A percentile compares a stretch with the other conserved stretches of the same genome.
phyloP scores from a whole-genome alignment of 1,140 invertebrate species.

The Lineus longissimus region DNA sequence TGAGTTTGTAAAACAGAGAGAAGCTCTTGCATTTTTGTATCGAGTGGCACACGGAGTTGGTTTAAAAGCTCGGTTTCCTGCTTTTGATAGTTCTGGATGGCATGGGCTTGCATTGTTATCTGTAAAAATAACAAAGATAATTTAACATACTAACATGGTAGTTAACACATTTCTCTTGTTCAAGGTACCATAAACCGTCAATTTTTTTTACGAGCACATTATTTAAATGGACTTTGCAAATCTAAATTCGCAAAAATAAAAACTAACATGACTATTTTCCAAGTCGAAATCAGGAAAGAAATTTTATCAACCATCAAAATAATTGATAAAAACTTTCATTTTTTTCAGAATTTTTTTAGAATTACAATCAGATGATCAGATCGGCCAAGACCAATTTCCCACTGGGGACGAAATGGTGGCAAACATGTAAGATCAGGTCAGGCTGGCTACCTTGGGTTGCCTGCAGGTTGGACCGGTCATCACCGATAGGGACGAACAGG shows the following conservation, averaged over 20 bases:
- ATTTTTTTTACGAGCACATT: background rate
- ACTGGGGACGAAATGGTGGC: no score
- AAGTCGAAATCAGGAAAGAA: background rate
- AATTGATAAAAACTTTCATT: no score
- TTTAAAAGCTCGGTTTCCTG: constrained; percentile 34
- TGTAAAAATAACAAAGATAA: constrained; percentile 12
- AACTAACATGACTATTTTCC: background rate
- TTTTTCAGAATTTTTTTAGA: no score
- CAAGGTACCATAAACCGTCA: background rate
- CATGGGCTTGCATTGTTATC: constrained; percentile 24
- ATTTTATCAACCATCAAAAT: no score
- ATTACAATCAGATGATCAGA: no score
- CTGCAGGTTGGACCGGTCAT: no score
- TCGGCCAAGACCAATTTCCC: no score
- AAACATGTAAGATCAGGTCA: no score
- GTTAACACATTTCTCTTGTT: background rate
- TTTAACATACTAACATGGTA: background rate
- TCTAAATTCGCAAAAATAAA: background rate
- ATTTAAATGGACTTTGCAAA: background rate
- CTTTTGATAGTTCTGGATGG: constrained; percentile 28
- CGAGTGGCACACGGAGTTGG: constrained; percentile 29
- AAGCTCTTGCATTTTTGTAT: constrained; percentile 26
- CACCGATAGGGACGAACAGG: no score
- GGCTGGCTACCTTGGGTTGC: no score
- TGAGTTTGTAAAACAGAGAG: constrained; percentile 29